Evolutionary conservation across 2,888 invertebrate species (phyloP).

Genomic region (Dinocampus coccinellae): DNA sequence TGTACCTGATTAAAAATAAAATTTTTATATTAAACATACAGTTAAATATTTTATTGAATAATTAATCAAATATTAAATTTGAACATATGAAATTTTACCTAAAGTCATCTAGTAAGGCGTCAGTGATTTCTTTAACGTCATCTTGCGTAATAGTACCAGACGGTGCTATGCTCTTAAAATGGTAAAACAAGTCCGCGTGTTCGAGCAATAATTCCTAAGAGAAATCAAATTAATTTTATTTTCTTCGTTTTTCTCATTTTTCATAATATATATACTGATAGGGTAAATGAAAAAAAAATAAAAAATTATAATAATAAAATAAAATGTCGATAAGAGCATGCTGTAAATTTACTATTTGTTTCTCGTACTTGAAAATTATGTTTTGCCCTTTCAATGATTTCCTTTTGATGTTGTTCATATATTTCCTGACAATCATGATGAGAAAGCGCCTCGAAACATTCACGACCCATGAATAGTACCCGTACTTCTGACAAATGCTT

Average conservation of each 20-base stretch:
- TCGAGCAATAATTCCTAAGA: conserved; percentile 89
- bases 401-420: conserved; percentile 93
- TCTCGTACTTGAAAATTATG: conserved; percentile 84
- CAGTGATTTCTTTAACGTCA: conserved; percentile 93
- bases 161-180: conserved; percentile 90
- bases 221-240: conserved; percentile 20
- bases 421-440: conserved; percentile 93
- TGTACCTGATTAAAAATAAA: conserved; percentile 77
- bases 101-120: conserved; percentile 91
- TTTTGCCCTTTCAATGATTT: conserved; percentile 89
- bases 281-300: neutral
- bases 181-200: conserved; percentile 93
- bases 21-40: neutral
- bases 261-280: neutral
- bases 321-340: neutral
- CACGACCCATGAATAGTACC: conserved; percentile 92
- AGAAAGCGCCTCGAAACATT: conserved; percentile 92
- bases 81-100: conserved; percentile 72
- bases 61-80: neutral
- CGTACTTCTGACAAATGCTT: conserved; percentile 91
- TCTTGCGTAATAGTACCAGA: conserved; percentile 93
- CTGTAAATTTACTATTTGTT: conserved; percentile 4
- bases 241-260: neutral
- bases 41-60: conserved; percentile 3
- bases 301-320: too few relatives aligned